Base-by-base conservation (phyloP, 2,888 invertebrate species). In the Aphidius colemani region DNA sequence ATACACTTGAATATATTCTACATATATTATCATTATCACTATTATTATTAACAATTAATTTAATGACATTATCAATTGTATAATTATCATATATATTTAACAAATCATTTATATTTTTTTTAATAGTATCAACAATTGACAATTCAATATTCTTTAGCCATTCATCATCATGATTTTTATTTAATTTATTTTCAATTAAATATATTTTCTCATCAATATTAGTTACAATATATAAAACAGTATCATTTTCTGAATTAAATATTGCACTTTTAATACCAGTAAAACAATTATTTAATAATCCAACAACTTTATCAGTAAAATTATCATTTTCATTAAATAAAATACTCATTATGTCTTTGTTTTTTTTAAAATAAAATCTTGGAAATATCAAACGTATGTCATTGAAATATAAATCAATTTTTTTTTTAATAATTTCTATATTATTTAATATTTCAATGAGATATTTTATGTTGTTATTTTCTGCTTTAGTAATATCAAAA, bases 291-390 rank as follows among this genome's bases (percentile, higher is more conserved):
- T 18, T 18, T n/a, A 61, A 48, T 8, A 65, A 8, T 30, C 13
- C 40, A 40, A 45, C 43, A 2, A 61, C 11, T 46, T 30, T 73
- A 86, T 87, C 53, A 90, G 76, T 76, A 88, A 86, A 0, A 88
- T 87, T 70, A 88, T 86, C 6, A 89, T 88, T 57, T 87, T 83
- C 9, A 84, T 70, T 0, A 87, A 86, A 76, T 39, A 93, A 81
- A 68, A 92, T 88, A 72, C 89, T 88, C 59, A 92, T 81, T 81
- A 92, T 86, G 79, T 92, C 91, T 70, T 88, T 88, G 77, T 92
- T 90, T 1, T 91, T 90, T 61, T 92, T 79, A 74, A 92, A 92
- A 82, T 91, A 92, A 75, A 93, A 89, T 70, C 92, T 87, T 10
- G 90, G 87, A 76, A 91, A 91, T 72, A 84, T 87, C 9, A 88